These are phyloP conservation scores for Nyctibius grandis DNA, from an alignment of 2,797 vertebrate species.

Conservation along the genomic window DNA sequence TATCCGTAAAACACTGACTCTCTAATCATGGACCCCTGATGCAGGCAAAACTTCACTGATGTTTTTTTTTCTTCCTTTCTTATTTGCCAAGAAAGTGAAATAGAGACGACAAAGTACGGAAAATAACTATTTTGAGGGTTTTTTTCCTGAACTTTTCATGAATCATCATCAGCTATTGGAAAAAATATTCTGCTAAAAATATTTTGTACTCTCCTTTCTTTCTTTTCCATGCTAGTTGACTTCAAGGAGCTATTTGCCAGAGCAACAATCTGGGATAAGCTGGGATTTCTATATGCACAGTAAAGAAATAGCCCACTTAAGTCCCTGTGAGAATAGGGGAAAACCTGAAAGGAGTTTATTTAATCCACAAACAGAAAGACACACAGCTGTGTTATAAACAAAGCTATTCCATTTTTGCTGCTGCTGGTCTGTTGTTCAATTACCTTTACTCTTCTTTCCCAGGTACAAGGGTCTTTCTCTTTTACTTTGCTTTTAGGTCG, in stretches of 20 bases:
- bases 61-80: background rate
- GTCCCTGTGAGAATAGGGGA: background rate
- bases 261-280: background rate
- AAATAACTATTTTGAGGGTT: background rate
- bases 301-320: background rate
- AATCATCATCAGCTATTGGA: constrained; percentile 36
- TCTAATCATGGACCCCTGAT: background rate
- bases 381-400: background rate
- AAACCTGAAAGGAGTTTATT: background rate
- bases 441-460: background rate
- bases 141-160: constrained; percentile 14
- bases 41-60: background rate
- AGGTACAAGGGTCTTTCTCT: background rate
- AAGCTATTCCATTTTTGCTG: background rate
- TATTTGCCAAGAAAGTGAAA: constrained; percentile 21
- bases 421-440: background rate
- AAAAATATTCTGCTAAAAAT: constrained; percentile 32
- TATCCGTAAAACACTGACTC: background rate
- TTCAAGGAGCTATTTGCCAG: background rate
- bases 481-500: background rate
- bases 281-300: background rate
- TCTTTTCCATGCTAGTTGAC: background rate
- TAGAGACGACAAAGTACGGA: background rate
- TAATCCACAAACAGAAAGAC: background rate
- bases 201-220: background rate